phyloP scores from a whole-genome alignment of 2,797 vertebrate genomes.

The Gymnoscopelus braueri region DNA sequence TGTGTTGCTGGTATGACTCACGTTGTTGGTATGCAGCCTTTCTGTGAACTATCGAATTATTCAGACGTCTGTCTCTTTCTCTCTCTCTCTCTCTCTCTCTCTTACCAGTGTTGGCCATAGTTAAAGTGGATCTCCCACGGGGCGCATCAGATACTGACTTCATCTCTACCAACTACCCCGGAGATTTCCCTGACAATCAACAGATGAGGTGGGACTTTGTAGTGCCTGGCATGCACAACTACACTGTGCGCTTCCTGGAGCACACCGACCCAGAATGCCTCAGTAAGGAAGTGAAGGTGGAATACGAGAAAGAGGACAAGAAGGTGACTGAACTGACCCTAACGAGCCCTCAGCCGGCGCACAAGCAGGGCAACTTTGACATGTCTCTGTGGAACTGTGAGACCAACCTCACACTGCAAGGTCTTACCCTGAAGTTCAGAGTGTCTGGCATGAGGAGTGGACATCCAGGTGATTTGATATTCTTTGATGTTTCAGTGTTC shows the following conservation, averaged over 20 bases:
- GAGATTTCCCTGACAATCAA: conserved; percentile 81
- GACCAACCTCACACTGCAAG: conserved; percentile 48
- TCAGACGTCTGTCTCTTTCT: conserved; percentile 3
- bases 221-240: conserved; percentile 86
- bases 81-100: neutral
- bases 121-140: conserved; percentile 83
- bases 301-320: conserved; percentile 74
- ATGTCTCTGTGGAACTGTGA: conserved; percentile 78
- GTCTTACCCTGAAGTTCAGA: conserved; percentile 68
- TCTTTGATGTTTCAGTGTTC: no score
- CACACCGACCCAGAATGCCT: conserved; percentile 85
- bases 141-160: conserved; percentile 79
- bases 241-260: conserved; percentile 79
- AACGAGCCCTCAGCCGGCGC: conserved; percentile 65
- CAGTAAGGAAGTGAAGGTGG: conserved; percentile 78
- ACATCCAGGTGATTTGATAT: conserved; percentile 69
- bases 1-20: no score
- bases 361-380: conserved; percentile 76
- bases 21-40: no score
- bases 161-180: conserved; percentile 86
- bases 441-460: conserved; percentile 78
- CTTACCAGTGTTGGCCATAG: conserved; percentile 78
- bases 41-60: neutral
- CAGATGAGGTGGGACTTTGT: conserved; percentile 89
- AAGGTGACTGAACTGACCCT: conserved; percentile 39